These are phyloP conservation scores for Percopsis omiscomaycus DNA, from an alignment of 2,797 vertebrate species.

Conservation along the genomic window DNA sequence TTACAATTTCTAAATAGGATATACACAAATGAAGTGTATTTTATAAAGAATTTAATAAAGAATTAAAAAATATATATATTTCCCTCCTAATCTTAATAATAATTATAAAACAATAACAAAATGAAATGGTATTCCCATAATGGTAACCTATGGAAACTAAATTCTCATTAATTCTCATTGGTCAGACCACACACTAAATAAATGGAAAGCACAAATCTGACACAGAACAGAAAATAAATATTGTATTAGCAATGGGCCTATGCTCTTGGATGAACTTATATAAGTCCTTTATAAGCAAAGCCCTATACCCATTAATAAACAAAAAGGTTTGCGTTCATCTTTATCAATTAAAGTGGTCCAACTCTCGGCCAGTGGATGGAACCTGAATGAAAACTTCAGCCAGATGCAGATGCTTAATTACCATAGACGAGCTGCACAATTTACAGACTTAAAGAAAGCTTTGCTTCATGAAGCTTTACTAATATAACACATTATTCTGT, in stretches of 20 bases:
- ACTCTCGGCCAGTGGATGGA: conserved; percentile 13
- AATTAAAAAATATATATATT: neutral
- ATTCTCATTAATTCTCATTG: too few relatives aligned
- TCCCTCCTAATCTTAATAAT: too few relatives aligned
- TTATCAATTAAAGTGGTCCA: conserved; percentile 27
- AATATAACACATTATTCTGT: too few relatives aligned
- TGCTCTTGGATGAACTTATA: neutral
- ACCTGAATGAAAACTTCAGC: conserved; percentile 64
- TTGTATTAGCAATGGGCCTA: neutral
- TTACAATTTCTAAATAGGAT: neutral
- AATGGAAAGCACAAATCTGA: too few relatives aligned
- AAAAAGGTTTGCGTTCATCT: conserved; percentile 11
- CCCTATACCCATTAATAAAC: neutral
- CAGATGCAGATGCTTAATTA: conserved; percentile 51
- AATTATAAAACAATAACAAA: too few relatives aligned
- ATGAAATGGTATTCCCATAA: too few relatives aligned
- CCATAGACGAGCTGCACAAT: neutral
- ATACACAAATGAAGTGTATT: neutral
- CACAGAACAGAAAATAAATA: neutral
- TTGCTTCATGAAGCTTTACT: neutral
- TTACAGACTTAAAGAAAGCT: neutral
- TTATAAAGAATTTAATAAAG: neutral
- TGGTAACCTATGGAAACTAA: too few relatives aligned
- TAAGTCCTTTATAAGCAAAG: neutral
- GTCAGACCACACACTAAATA: too few relatives aligned